phyloP scores from a whole-genome alignment of 2,797 vertebrate genomes.

The Scomberomorus guttatus region DNA sequence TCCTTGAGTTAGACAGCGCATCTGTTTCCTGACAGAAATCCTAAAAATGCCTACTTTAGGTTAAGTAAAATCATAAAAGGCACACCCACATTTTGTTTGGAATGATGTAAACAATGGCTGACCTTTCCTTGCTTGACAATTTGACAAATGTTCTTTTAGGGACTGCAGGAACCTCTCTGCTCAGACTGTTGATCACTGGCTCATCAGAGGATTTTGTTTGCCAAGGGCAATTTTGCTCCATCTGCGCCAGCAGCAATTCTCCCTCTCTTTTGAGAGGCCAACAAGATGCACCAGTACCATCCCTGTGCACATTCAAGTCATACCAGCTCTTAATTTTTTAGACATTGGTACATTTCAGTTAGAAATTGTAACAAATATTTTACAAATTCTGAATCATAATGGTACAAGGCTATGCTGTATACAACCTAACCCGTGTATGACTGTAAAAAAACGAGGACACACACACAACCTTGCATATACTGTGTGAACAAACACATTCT shows the following conservation, averaged over 20 bases:
- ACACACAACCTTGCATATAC: neutral
- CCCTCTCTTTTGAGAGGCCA: constrained; percentile 12
- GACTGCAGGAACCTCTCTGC: constrained; percentile 18
- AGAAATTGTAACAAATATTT: neutral
- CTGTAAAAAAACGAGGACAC: neutral
- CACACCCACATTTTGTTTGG: neutral
- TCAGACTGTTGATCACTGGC: constrained; percentile 22
- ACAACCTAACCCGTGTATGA: constrained; percentile 5
- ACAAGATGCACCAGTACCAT: neutral
- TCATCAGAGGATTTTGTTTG: constrained; percentile 30
- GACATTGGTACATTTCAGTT: neutral
- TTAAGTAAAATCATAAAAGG: neutral
- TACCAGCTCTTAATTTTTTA: constrained; percentile 1
- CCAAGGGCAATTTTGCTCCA: constrained; percentile 16
- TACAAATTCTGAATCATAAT: neutral
- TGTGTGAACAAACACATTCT: neutral
- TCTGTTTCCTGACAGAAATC: neutral
- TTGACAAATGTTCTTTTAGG: constrained; percentile 1
- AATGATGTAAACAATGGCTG: constrained; percentile 18
- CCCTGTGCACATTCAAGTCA: constrained; percentile 1
- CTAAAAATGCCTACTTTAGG: neutral
- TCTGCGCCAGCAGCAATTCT: constrained; percentile 34
- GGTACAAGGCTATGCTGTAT: neutral
- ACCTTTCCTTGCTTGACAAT: constrained; percentile 13
- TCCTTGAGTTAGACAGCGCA: neutral